Evolutionary conservation across 2,888 invertebrate genomes (phyloP), one percentile per base, ranked within the genome.

Genomic region (Panopea generosa): DNA sequence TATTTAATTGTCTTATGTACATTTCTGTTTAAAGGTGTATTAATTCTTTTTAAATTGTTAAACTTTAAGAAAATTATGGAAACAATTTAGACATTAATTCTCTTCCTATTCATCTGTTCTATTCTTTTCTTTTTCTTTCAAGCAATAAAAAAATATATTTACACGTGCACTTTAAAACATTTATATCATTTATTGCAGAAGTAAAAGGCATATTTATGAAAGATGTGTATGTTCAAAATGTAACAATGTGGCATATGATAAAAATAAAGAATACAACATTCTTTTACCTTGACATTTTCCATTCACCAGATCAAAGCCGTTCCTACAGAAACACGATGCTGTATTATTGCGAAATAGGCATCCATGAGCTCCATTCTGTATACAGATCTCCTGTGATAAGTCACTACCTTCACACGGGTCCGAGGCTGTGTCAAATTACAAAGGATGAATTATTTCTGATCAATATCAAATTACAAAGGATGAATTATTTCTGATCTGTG

Each of bases 321-420:
- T 55, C 24, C 29, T 50, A 71, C 76, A 76, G 59, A 76, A 71
- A 33, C 76, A 76, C 11, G 45, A 49, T 18, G 66, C 57, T 26
- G 24, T 33, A 16, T 33, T 20, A 14, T 50, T 24, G 6, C 40
- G 43, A 33, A 7, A 4, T 11, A 47, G 33, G 53, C 76, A 76
- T 0, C 71, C 71, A 27, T 67, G 57, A 7, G 62, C 56, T n/a
- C 71, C 71, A 6, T 45, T 27, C 9, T 14, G 38, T 7, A 43
- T 9, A 62, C 76, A 76, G 2, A 62, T 47, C 7, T 49, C 57
- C 38, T 67, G 38, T 2, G 61, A 62, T 16, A 61, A 47, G 3
- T 3, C 16, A 26, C 52, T 40, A 24, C 66, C 76, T 2, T n/a
- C 56, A 63, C 76, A 76, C 27, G 71, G 62, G 20, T 76, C 76